These are phyloP conservation scores for Drosophila meridionalis DNA, from an alignment of 2,888 invertebrate genomes.

Conservation along the genomic window DNA sequence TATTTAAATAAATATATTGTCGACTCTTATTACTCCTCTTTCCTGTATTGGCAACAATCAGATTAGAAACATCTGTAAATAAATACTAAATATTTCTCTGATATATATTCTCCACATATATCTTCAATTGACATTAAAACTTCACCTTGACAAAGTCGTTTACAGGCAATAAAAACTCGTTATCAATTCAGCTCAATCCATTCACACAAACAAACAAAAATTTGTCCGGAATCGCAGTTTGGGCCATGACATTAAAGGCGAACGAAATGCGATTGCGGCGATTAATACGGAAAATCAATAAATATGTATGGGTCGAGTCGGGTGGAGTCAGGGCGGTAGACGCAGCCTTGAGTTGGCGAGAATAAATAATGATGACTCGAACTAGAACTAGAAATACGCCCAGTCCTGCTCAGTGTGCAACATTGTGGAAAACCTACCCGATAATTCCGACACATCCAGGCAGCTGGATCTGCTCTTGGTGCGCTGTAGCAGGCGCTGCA, in stretches of 20 bases:
- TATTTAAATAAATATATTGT: too few species aligned
- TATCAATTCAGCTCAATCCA: not conserved
- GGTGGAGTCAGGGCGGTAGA: not conserved
- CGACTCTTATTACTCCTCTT: too few species aligned
- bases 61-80: too few species aligned
- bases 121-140: not conserved
- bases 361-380: not conserved
- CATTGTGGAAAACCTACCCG: constrained; percentile 59
- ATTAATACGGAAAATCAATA: constrained; percentile 51
- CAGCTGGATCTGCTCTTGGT: constrained; percentile 83
- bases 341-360: constrained; percentile 15
- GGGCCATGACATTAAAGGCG: constrained; percentile 28
- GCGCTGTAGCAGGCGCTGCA: constrained; percentile 61
- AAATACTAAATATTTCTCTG: too few species aligned
- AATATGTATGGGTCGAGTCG: constrained; percentile 1
- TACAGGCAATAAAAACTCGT: not conserved
- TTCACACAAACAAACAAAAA: not conserved
- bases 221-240: not conserved
- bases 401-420: not conserved
- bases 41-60: too few species aligned
- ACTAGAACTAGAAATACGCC: constrained; percentile 1
- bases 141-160: not conserved
- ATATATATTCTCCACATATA: not conserved
- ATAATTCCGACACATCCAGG: constrained; percentile 80
- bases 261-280: constrained; percentile 15